These are phyloP conservation scores for Diadema setosum DNA, from an alignment of 35 echinoderm and acorn worm species.

Conservation along the genomic window DNA sequence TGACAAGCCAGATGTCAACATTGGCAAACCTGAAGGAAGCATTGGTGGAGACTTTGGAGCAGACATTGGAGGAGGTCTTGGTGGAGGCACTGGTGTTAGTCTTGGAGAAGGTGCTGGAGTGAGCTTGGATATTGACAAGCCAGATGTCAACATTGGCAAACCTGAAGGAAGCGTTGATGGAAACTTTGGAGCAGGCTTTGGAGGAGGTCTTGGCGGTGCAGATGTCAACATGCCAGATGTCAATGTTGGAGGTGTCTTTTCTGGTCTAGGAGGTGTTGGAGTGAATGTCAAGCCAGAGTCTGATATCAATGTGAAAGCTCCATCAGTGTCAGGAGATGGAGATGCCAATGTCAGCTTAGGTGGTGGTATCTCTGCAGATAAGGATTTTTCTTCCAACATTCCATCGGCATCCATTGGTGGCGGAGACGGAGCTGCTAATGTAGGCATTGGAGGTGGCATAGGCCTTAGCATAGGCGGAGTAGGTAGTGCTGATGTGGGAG, in stretches of 20 bases:
- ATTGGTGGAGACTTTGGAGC: not conserved
- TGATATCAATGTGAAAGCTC: no score
- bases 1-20: not conserved
- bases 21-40: not conserved
- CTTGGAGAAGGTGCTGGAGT: not conserved
- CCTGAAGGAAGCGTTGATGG: not conserved
- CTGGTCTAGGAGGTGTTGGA: not conserved
- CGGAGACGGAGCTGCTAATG: conserved; percentile 30
- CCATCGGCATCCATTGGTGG: conserved; percentile 18
- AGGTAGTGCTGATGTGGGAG: conserved; percentile 9
- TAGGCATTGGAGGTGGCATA: conserved; percentile 3
- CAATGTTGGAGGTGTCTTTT: not conserved
- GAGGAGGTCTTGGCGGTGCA: conserved; percentile 20
- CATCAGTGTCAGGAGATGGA: no score
- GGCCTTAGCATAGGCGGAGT: not conserved
- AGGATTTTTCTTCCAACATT: conserved; percentile 21
- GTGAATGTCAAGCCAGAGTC: not conserved
- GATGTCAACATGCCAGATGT: not conserved
- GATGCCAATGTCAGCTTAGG: not conserved
- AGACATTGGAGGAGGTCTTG: not conserved
- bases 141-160: not conserved
- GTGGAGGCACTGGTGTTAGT: not conserved
- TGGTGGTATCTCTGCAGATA: not conserved
- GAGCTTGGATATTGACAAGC: not conserved
- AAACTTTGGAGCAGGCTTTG: not conserved